Evolutionary conservation across 2,888 invertebrate species (phyloP).

Genomic region (Ophonus ardosiacus): DNA sequence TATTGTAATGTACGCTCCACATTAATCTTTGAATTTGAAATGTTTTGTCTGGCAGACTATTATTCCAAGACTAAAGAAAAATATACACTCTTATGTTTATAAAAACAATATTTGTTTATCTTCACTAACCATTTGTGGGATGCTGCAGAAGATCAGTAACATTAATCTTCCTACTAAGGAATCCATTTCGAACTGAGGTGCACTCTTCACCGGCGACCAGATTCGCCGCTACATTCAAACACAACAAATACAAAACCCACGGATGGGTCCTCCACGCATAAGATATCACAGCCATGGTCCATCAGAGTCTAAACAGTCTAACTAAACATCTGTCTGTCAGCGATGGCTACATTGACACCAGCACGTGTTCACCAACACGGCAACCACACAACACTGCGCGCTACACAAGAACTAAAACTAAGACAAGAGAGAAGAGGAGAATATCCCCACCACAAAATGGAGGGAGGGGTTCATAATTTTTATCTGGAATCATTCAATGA

Average conservation of each 20-base stretch:
- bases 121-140: conserved; percentile 78
- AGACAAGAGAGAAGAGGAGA: neutral
- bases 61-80: too few relatives aligned
- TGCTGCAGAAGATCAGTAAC: conserved; percentile 76
- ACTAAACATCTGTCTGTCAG: neutral
- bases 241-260: neutral
- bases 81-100: neutral
- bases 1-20: too few relatives aligned
- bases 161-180: conserved; percentile 78
- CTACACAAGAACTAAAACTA: neutral
- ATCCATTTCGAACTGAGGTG: conserved; percentile 77
- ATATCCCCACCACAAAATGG: neutral
- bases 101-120: neutral
- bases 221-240: neutral
- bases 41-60: too few relatives aligned
- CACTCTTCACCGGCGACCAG: conserved; percentile 72
- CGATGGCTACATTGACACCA: neutral
- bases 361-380: neutral
- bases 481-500: neutral
- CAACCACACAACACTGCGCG: neutral
- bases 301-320: neutral
- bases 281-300: neutral
- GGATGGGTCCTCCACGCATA: neutral
- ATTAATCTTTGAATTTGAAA: too few relatives aligned
- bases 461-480: neutral